Percentiles rank a stretch among this genome's conserved stretches.
phyloP scores from a whole-genome alignment of 2,797 vertebrate genomes.

The Pangasius sanitwongsei region DNA sequence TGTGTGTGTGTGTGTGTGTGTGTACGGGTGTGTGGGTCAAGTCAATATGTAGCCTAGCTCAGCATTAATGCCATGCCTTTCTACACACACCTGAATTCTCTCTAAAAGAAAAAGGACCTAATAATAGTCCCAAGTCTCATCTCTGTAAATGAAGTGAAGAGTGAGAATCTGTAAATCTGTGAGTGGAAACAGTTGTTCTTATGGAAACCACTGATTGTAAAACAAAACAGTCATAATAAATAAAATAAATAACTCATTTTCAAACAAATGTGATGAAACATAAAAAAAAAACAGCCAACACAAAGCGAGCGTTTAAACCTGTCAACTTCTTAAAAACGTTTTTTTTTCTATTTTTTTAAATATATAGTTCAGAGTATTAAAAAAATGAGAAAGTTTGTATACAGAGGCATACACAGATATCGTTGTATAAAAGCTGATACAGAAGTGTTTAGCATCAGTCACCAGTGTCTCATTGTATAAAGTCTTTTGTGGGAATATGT shows the following conservation, averaged over 20 bases:
- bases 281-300: conserved; percentile 49
- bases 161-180: conserved; percentile 28
- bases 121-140: neutral
- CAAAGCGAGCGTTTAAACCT: conserved; percentile 58
- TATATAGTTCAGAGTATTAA: conserved; percentile 65
- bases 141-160: neutral
- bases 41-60: neutral
- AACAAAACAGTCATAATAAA: conserved; percentile 73
- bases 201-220: conserved; percentile 56
- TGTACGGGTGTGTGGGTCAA: conserved; percentile 15
- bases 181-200: conserved; percentile 45
- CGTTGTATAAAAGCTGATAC: conserved; percentile 73
- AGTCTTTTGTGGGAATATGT: conserved; percentile 71
- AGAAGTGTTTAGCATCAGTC: conserved; percentile 73
- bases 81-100: neutral
- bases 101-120: conserved; percentile 12
- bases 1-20: conserved; percentile 40
- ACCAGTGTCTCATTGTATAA: conserved; percentile 72
- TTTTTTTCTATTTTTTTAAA: conserved; percentile 55
- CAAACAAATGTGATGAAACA: conserved; percentile 60
- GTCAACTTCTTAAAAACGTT: conserved; percentile 60
- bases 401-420: conserved; percentile 67
- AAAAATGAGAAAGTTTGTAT: conserved; percentile 63
- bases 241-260: conserved; percentile 77
- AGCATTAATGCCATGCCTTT: neutral